A percentile compares a stretch with the other conserved stretches of the same genome.
Evolutionary conservation across 2,113 vertebrate genomes (phyloP).

Genomic region (Prinia subflava): DNA sequence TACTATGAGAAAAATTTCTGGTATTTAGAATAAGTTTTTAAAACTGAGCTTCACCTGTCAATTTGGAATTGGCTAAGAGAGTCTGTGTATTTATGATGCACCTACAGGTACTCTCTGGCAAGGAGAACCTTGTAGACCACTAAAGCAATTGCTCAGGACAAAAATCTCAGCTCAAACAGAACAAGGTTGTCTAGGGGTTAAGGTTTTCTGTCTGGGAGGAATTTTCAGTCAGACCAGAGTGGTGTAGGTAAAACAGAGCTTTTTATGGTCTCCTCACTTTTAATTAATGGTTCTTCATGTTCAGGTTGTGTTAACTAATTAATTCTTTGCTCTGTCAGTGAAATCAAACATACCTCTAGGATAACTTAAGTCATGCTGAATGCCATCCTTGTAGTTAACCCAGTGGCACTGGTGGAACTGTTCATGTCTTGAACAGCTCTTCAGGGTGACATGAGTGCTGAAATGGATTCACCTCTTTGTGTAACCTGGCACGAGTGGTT

Average conservation of each 20-base stretch:
- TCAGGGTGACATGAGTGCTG: not conserved
- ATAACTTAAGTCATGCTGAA: not conserved
- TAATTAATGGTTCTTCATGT: not conserved
- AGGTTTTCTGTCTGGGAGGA: not conserved
- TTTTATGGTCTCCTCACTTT: not conserved
- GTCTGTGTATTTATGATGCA: not conserved
- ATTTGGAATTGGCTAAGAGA: not conserved
- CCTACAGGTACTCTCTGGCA: not conserved
- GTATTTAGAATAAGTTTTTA: not conserved
- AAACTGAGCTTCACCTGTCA: not conserved
- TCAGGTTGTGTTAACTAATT: not conserved
- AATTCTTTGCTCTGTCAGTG: not conserved
- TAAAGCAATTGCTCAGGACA: not conserved
- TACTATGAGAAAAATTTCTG: accelerated
- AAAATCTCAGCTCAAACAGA: not conserved
- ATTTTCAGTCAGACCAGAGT: not conserved
- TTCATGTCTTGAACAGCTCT: not conserved
- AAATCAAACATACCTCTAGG: not conserved
- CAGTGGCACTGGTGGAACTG: not conserved
- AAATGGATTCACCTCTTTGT: not conserved
- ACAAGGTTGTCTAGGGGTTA: not conserved
- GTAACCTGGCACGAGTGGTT: not conserved
- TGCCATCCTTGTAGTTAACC: not conserved
- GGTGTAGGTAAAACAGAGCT: not conserved
- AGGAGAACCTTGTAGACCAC: not conserved